Evolutionary conservation across 92 coral and sea anemone genomes (phyloP), one percentile per base, ranked within the genome.

Genomic region (Phenganax subtilis): DNA sequence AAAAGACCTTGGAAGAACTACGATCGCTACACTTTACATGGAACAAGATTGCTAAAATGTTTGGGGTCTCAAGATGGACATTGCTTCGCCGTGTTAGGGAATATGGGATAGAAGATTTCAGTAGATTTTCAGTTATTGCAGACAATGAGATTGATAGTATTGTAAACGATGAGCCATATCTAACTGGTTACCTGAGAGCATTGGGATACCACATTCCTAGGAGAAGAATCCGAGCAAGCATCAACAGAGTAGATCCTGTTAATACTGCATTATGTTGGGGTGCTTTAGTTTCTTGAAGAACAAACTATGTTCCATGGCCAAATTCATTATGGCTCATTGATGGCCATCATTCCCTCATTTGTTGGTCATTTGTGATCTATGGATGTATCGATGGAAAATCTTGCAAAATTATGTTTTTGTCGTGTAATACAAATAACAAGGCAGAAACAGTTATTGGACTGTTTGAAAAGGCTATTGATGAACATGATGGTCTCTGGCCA

Each of bases 321-420:
- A 81, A 81, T 68, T 55, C 77, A 11, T 53, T 81, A 25, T 81
- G 60, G 30, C 53, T 9, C 52, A 17, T 30, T 7, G 87, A 87
- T 74, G 90, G 85, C 54, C 85, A 87, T 78, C 88, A 87, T 51
- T 77, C 82, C 72, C 61, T 87, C n/a, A 87, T 87, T 30, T 29
- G 85, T 37, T 87, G 90, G 86, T 80, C 79, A 56, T 60, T 87
- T 54, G 88, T 87, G 51, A 72, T 85, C 71, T 85, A 85, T 59
- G 88, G 80, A 54, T 76, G 82, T 11, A 85, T 85, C n/a, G 85
- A 87, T 80, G 90, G 90, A 6, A 80, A 70, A 37, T 80, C 85
- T 3, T 64, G 90, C 57, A 81, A 79, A 55, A 72, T 87, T 51
- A 84, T 81, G n/a, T 87, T 76, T 30, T 71, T 84, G 54, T 61